Percentiles rank a stretch among this genome's conserved stretches.
Conservation (phyloP, 2,797 vertebrate species). For the Acrossocheilus wenchowensis region DNA sequence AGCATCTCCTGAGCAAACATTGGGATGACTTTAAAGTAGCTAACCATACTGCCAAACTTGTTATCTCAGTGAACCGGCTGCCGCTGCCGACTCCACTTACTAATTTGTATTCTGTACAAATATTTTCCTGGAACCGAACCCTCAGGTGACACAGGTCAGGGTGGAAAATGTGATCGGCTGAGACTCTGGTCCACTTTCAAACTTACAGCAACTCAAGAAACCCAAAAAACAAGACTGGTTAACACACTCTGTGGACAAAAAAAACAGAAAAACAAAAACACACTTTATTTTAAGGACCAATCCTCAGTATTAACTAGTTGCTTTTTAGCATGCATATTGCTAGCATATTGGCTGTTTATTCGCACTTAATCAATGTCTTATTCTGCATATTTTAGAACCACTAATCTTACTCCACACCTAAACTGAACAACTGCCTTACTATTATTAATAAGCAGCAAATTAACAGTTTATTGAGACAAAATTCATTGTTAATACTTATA, state of each 20-base stretch:
- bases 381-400: not conserved
- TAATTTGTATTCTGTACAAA: constrained; percentile 34
- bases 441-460: not conserved
- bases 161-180: not conserved
- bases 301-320: not conserved
- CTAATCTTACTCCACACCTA: not conserved
- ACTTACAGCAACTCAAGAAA: not conserved
- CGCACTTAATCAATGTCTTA: not conserved
- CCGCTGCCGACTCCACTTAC: not conserved
- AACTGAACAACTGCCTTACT: not conserved
- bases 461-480: too few relatives aligned
- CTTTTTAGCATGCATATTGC: not conserved
- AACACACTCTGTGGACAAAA: not conserved
- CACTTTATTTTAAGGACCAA: not conserved
- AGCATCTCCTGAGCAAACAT: constrained; percentile 2
- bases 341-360: not conserved
- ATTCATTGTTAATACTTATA: too few relatives aligned
- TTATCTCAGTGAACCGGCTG: constrained; percentile 10
- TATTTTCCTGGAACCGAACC: constrained; percentile 15
- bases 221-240: not conserved
- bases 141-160: constrained; percentile 25
- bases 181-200: constrained; percentile 7
- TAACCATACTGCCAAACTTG: constrained; percentile 17
- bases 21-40: constrained; percentile 31
- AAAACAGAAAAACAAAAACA: too few relatives aligned